A percentile compares a stretch with the other conserved stretches of the same genome.
Conservation (phyloP, 1,140 invertebrate genomes). For the Eumaeus atala region DNA sequence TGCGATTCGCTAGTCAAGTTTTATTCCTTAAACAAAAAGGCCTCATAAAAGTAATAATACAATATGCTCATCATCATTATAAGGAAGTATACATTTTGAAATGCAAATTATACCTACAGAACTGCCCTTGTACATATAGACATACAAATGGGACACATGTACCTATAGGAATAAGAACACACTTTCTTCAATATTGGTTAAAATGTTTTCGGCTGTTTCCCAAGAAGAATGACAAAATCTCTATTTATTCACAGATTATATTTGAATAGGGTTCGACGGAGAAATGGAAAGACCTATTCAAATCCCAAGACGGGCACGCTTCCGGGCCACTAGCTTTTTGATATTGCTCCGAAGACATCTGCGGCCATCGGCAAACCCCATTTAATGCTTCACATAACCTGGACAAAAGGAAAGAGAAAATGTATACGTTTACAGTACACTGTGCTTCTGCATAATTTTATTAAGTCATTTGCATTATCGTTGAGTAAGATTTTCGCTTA, state of each 20-base stretch:
- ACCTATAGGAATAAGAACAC: not conserved
- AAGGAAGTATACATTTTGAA: too few relatives aligned
- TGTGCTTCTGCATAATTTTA: not conserved
- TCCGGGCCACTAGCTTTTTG: slow-evolving; percentile 16
- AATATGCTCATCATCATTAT: too few relatives aligned
- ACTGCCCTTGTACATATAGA: too few relatives aligned
- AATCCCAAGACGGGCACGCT: slow-evolving; percentile 26
- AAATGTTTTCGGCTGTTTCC: not conserved
- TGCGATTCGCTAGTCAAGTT: too few relatives aligned
- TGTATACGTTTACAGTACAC: not conserved
- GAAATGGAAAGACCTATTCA: slow-evolving; percentile 31
- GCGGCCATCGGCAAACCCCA: slow-evolving; percentile 42
- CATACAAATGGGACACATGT: too few relatives aligned
- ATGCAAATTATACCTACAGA: too few relatives aligned
- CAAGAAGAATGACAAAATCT: not conserved
- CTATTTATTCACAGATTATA: slow-evolving; percentile 14
- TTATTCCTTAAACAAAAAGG: too few relatives aligned
- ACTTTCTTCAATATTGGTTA: not conserved
- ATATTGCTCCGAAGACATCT: slow-evolving; percentile 42
- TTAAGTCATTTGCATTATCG: not conserved
- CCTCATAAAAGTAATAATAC: too few relatives aligned
- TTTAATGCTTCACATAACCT: slow-evolving; percentile 48
- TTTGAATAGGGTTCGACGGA: slow-evolving; percentile 13
- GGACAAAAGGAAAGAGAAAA: slow-evolving; percentile 18
- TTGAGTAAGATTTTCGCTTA: not conserved